These are phyloP conservation scores for Hermaeophaga mercurialis DNA, from an alignment of 2,888 invertebrate species.

Conservation along the genomic window DNA sequence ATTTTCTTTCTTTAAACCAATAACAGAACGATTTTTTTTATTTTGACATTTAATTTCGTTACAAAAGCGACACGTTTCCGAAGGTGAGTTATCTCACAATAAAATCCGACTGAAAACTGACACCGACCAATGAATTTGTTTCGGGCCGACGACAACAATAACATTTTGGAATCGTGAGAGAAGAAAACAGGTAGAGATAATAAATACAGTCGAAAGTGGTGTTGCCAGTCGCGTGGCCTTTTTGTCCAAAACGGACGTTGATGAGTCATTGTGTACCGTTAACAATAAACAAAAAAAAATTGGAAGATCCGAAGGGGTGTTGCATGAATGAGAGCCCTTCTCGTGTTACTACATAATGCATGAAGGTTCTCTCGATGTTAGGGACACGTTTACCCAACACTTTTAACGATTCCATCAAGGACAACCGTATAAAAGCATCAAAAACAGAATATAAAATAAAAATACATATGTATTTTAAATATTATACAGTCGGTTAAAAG, in stretches of 20 bases:
- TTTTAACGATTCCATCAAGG: not conserved
- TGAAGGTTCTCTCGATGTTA: not conserved
- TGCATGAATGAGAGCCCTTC: slow-evolving; percentile 14
- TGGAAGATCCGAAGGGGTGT: slow-evolving; percentile 5
- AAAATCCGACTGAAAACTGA: slow-evolving; percentile 8
- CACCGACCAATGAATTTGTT: slow-evolving; percentile 14
- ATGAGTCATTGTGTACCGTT: slow-evolving; percentile 21
- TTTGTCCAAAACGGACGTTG: slow-evolving; percentile 15
- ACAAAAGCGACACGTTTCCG: too few species aligned
- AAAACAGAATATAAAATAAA: too few species aligned
- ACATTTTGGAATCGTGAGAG: slow-evolving; percentile 5
- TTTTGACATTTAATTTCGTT: too few species aligned
- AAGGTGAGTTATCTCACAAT: too few species aligned
- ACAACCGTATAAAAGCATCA: too few species aligned
- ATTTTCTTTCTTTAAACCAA: too few species aligned
- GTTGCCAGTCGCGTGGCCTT: slow-evolving; percentile 17
- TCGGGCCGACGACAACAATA: slow-evolving; percentile 6
- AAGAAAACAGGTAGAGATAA: slow-evolving; percentile 9
- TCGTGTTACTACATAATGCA: slow-evolving; percentile 7
- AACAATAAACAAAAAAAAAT: slow-evolving; percentile 1
- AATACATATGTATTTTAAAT: too few species aligned
- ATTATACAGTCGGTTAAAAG: not conserved
- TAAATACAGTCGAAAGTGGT: not conserved
- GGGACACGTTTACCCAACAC: not conserved
- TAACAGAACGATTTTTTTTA: too few species aligned